Base-by-base conservation (phyloP, 1,140 invertebrate genomes). In the Drosophila ogumai region DNA sequence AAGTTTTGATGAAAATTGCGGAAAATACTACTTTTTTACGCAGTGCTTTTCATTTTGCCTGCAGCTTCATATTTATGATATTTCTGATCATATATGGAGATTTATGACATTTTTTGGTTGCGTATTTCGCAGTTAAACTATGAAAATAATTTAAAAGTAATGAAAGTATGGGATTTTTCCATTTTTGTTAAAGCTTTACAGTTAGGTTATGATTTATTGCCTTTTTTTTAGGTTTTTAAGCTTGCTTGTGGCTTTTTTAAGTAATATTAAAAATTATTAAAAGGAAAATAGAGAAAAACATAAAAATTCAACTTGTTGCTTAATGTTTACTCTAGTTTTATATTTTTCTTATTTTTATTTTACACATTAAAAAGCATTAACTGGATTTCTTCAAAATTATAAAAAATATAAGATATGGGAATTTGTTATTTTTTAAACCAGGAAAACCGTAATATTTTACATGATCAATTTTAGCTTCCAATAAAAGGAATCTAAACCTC, bases 11-110 rank as follows among this genome's bases (percentile, higher is more conserved):
- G 61, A 41, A 67, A 43, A 67, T 38, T 28, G 28, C 60, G 66
- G 38, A 40, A 66, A 69, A 69, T 54, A 43, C 61, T 15, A 67
- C 63, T 63, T 65, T 65, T 64, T 65, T 63, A 63, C 31, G 9
- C 31, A 61, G 31, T 44, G 12, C 15, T 65, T 47, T 47, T 44
- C 34, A 71, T 49, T 49, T 57, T 19, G 13, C 31, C 32, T 0
- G n/a, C 15, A 36, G 40, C 15, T 63, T 65, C n/a, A 63, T 46
- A 36, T 41, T 61, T 36, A 61, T 61, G n/a, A 28, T 44, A 28
- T 61, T 43, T 44, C 8, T 10, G 28, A 36, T 54, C 64, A 67
- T 66, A 66, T 54, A 54, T 69, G 66, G 65, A 50, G 17, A 38
- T 55, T 36, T 36, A 44, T 69, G 52, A 38, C 32, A 55, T 25